Evolutionary conservation across 2,113 vertebrate genomes (phyloP).

Genomic region (Gymnogyps californianus): DNA sequence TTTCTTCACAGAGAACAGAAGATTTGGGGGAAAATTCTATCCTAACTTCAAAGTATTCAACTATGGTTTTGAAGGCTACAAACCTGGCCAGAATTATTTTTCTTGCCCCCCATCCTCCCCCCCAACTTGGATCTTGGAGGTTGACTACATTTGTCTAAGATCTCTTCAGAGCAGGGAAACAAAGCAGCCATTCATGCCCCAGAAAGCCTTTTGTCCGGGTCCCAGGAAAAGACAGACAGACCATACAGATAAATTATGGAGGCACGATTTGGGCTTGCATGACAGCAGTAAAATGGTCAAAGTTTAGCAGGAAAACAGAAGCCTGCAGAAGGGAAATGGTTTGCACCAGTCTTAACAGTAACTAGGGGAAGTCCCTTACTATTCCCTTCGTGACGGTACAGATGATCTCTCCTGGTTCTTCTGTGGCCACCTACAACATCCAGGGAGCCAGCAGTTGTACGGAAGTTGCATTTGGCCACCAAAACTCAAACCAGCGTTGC

Average conservation of each 20-base stretch:
- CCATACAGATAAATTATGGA: neutral
- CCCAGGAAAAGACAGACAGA: neutral
- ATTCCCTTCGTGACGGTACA: neutral
- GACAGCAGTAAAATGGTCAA: neutral
- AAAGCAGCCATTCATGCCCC: conserved; percentile 20
- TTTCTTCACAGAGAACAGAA: neutral
- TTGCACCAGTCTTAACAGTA: neutral
- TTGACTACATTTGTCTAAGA: neutral
- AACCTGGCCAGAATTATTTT: neutral
- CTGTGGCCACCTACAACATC: neutral
- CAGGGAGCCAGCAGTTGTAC: neutral
- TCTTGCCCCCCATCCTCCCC: no score
- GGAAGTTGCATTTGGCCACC: neutral
- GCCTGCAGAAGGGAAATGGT: neutral
- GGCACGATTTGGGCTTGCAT: neutral
- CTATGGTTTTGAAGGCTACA: neutral
- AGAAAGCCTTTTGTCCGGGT: neutral
- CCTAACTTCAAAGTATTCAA: neutral
- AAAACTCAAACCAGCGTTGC: neutral
- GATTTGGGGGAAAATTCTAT: neutral
- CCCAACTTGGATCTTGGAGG: neutral
- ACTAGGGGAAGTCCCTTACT: neutral
- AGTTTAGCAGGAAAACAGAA: neutral
- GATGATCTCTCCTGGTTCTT: neutral
- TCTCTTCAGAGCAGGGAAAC: conserved; percentile 9